Evolutionary conservation across 2,113 vertebrate genomes (phyloP).

Genomic region (Australoheros scitulus): DNA sequence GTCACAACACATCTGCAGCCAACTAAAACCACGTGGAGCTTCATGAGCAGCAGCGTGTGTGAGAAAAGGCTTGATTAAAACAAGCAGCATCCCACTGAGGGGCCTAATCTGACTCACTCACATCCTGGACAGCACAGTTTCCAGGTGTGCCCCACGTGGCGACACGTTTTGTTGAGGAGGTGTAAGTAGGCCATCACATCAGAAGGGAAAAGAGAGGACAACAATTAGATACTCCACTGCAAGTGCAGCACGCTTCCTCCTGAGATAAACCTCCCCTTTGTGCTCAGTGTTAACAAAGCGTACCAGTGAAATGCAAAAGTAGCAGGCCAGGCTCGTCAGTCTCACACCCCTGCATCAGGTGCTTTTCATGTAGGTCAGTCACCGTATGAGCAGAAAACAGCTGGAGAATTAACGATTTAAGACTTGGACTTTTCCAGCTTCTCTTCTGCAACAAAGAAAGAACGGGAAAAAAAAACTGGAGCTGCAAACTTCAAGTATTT

Average conservation of each 20-base stretch:
- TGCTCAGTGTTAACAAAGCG: not conserved
- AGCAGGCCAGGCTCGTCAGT: slow-evolving; percentile 9
- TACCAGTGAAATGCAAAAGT: not conserved
- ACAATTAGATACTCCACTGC: not conserved
- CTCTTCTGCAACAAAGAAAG: not conserved
- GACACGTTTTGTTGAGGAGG: not conserved
- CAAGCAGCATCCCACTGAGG: slow-evolving; percentile 10
- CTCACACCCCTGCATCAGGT: slow-evolving; percentile 10
- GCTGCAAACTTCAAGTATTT: not conserved
- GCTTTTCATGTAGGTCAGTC: slow-evolving; percentile 6
- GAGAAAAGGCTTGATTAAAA: slow-evolving; percentile 46
- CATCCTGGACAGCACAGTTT: slow-evolving; percentile 31
- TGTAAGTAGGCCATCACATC: slow-evolving; percentile 27
- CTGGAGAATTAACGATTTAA: not conserved
- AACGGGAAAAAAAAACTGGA: not conserved
- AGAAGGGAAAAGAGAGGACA: not conserved
- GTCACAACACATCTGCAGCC: slow-evolving; percentile 62
- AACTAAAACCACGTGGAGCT: slow-evolving; percentile 32
- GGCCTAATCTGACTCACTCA: not conserved
- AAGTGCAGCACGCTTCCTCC: not conserved
- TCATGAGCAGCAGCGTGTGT: slow-evolving; percentile 23
- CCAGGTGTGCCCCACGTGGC: not conserved
- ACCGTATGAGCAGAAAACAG: not conserved
- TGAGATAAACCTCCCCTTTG: slow-evolving; percentile 18
- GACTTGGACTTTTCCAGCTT: not conserved